Evolutionary conservation across 2,888 invertebrate species (phyloP).

Genomic region (Sphaerophoria rueppellii): DNA sequence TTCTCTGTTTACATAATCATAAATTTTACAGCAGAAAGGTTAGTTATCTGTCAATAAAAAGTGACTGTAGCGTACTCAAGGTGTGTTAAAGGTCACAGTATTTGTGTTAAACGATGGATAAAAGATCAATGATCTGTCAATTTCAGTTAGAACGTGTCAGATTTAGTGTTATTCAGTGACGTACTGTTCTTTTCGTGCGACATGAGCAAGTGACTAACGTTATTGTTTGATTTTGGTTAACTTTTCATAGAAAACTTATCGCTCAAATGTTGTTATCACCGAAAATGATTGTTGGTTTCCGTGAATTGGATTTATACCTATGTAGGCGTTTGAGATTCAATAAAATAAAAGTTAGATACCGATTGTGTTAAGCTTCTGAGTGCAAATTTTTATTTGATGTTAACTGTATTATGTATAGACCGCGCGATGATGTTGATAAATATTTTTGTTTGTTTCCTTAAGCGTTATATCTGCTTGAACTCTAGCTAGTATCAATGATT

Average conservation of each 20-base stretch:
- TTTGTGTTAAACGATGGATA: background rate
- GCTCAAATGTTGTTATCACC: background rate
- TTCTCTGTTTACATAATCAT: conserved; percentile 15
- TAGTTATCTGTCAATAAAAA: conserved; percentile 51
- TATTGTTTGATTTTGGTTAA: background rate
- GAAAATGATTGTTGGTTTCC: background rate
- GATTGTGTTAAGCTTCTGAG: background rate
- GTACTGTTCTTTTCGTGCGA: background rate
- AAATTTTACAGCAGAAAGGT: conserved; percentile 7
- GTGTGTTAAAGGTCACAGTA: conserved; percentile 33
- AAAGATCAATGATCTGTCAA: conserved; percentile 7
- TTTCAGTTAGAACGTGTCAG: background rate
- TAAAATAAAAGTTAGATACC: background rate
- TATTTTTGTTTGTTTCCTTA: too few relatives aligned
- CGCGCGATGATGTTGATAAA: background rate
- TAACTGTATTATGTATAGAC: background rate
- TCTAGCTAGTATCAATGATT: too few relatives aligned
- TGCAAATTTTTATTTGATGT: background rate
- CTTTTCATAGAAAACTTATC: background rate
- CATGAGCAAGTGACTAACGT: background rate
- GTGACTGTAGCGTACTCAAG: background rate
- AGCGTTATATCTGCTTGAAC: too few relatives aligned
- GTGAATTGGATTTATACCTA: background rate
- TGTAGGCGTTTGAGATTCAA: background rate
- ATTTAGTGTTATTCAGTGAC: background rate